Conservation (phyloP, 2,113 vertebrate species). For the Phylloscopus whistleri region DNA sequence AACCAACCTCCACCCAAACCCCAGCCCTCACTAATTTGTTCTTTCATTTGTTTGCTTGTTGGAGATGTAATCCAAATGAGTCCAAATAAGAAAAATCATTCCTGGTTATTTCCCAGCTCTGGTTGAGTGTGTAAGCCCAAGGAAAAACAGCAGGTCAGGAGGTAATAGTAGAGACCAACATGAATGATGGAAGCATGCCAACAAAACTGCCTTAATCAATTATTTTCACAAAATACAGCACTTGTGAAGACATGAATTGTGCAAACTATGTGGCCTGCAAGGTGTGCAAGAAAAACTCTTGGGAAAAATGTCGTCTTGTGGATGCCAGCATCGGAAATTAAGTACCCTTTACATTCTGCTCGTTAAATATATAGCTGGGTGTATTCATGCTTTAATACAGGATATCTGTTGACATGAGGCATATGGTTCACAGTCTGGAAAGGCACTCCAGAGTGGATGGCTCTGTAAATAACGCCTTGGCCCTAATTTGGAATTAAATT, state of each 20-base stretch:
- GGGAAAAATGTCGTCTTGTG: not conserved
- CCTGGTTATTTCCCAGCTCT: not conserved
- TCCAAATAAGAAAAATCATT: not conserved
- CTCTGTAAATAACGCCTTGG: conserved; percentile 39
- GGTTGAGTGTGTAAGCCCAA: not conserved
- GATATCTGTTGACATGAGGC: not conserved
- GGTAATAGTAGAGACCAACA: not conserved
- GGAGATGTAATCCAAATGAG: not conserved
- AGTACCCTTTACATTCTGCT: not conserved
- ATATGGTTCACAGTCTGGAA: conserved; percentile 30
- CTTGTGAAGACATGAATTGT: not conserved
- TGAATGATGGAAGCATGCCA: not conserved
- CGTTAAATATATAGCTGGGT: not conserved
- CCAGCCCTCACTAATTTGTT: not conserved
- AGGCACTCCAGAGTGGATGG: not conserved
- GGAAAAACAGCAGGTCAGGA: not conserved
- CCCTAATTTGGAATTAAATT: conserved; percentile 27
- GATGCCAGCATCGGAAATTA: not conserved
- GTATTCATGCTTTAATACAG: not conserved
- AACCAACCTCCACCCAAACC: not conserved
- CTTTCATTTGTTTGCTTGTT: not conserved
- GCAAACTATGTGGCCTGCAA: not conserved
- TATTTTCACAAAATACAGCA: not conserved
- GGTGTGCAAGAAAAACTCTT: not conserved
- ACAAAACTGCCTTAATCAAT: not conserved